Conservation (phyloP, 2,113 vertebrate genomes). For the Scartelaos histophorus region DNA sequence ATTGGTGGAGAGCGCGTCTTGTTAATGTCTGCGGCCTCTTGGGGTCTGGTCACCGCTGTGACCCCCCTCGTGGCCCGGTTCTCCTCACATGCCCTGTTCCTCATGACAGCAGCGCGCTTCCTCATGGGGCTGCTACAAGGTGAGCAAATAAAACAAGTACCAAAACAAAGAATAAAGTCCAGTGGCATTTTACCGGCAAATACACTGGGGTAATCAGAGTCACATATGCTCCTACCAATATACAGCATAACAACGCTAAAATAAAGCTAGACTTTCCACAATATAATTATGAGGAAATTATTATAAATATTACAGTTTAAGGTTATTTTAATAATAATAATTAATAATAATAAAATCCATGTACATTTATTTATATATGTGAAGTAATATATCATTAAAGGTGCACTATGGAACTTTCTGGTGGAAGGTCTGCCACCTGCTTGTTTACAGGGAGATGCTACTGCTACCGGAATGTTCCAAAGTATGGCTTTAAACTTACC, state of each 20-base stretch:
- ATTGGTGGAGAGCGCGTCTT: constrained; percentile 89
- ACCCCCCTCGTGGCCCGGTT: constrained; percentile 80
- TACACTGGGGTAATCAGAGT: neutral
- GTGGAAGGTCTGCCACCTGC: too few species aligned
- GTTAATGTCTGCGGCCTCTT: constrained; percentile 80
- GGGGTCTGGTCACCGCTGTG: constrained; percentile 78
- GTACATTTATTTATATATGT: too few species aligned
- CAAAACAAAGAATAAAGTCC: neutral
- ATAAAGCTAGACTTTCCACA: too few species aligned
- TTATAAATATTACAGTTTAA: too few species aligned
- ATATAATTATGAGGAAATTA: too few species aligned
- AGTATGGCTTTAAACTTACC: too few species aligned
- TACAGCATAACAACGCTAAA: neutral
- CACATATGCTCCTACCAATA: neutral
- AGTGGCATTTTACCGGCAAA: neutral
- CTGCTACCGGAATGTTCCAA: too few species aligned
- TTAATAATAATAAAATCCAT: too few species aligned
- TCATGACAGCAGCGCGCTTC: constrained; percentile 81
- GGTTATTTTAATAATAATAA: too few species aligned
- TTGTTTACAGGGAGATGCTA: too few species aligned
- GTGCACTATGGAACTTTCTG: too few species aligned
- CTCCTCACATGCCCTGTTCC: constrained; percentile 72
- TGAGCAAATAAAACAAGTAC: constrained; percentile 55
- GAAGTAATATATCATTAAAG: too few species aligned
- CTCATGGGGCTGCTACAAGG: constrained; percentile 90